phyloP scores from a whole-genome alignment of 1,140 invertebrate genomes.

The Meloidogyne hapla region DNA sequence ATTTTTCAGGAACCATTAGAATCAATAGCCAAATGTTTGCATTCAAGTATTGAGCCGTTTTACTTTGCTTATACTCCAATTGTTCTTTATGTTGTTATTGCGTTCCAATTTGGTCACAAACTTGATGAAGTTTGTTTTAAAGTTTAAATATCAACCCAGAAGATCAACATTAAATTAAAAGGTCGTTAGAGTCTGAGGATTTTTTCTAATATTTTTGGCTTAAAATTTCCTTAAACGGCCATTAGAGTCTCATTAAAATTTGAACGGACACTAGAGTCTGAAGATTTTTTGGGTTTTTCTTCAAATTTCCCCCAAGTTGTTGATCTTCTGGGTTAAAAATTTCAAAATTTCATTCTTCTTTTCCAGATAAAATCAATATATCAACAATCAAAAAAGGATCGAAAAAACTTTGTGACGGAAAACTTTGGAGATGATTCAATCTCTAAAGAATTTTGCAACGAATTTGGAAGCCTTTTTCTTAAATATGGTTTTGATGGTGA shows the following conservation, averaged over 20 bases:
- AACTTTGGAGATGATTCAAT: background rate
- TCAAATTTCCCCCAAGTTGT: no score
- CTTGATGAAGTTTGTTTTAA: background rate
- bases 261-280: no score
- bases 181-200: no score
- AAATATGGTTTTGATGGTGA: background rate
- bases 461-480: background rate
- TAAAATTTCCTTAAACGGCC: no score
- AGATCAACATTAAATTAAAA: no score
- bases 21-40: background rate
- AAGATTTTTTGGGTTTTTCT: no score
- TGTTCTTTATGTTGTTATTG: constrained; percentile 2
- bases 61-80: background rate
- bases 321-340: no score
- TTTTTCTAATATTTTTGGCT: no score
- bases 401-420: background rate
- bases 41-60: background rate
- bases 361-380: background rate
- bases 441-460: background rate
- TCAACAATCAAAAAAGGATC: background rate
- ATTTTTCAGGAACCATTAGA: background rate
- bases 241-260: no score
- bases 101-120: background rate
- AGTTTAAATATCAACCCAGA: no score
- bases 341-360: background rate